Evolutionary conservation across 2,888 invertebrate genomes (phyloP).

Genomic region (Theretra japonica): DNA sequence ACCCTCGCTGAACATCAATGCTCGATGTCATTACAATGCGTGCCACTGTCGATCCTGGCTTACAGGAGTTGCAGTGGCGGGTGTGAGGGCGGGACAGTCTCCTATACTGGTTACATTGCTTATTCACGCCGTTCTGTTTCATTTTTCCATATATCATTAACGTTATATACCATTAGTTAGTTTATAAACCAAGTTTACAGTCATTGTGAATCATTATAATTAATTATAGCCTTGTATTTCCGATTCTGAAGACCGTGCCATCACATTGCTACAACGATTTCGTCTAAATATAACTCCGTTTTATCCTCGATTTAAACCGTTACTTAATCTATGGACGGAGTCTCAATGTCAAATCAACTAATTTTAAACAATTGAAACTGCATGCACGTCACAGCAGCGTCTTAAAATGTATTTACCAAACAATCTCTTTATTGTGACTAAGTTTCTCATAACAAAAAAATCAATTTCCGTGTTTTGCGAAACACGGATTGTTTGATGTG

Average conservation of each 20-base stretch:
- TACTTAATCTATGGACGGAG: background rate
- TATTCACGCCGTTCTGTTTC: too few relatives aligned
- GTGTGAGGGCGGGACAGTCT: too few relatives aligned
- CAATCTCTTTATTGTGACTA: slow-evolving; percentile 50
- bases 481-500: slow-evolving; percentile 11
- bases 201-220: too few relatives aligned
- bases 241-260: background rate
- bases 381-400: background rate
- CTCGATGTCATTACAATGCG: too few relatives aligned
- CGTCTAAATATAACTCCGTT: background rate
- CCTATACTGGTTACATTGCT: too few relatives aligned
- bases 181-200: too few relatives aligned
- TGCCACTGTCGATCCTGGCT: too few relatives aligned
- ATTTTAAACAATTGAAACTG: slow-evolving; percentile 10
- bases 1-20: too few relatives aligned
- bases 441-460: slow-evolving; percentile 54
- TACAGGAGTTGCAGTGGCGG: too few relatives aligned
- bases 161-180: too few relatives aligned
- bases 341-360: slow-evolving; percentile 23
- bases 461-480: slow-evolving; percentile 49
- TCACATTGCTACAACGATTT: background rate
- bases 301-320: background rate
- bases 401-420: slow-evolving; percentile 35
- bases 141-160: too few relatives aligned
- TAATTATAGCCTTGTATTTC: too few relatives aligned